Conservation (phyloP, 2,113 vertebrate genomes). For the Trematocara zebra region DNA sequence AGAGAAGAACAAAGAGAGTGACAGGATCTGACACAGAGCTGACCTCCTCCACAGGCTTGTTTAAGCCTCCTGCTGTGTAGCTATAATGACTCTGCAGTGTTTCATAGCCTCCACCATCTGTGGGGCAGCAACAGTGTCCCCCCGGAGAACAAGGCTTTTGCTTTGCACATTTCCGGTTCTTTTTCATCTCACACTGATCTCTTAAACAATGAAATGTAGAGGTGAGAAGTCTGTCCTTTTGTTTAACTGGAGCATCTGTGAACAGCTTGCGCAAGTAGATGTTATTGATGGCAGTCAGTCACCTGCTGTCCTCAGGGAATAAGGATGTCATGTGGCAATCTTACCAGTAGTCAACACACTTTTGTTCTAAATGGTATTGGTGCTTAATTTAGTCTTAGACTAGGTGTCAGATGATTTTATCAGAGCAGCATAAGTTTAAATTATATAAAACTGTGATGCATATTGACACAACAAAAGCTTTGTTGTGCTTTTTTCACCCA, state of each 20-base stretch:
- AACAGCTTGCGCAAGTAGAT: background rate
- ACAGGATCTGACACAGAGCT: background rate
- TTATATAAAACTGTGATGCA: background rate
- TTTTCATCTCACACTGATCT: slow-evolving; percentile 7
- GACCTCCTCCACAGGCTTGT: background rate
- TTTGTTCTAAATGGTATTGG: background rate
- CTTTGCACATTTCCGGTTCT: slow-evolving; percentile 18
- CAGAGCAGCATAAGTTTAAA: background rate
- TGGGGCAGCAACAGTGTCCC: background rate
- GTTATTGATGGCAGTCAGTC: slow-evolving; percentile 17
- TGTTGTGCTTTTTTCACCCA: accelerated
- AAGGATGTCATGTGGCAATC: background rate
- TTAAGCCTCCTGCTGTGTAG: slow-evolving; percentile 26
- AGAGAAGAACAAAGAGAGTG: background rate
- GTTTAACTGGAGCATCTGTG: background rate
- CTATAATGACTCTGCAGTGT: slow-evolving; percentile 9
- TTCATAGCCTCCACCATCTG: slow-evolving; percentile 39
- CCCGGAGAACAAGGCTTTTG: background rate
- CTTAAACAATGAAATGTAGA: background rate
- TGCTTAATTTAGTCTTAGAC: background rate
- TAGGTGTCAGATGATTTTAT: background rate
- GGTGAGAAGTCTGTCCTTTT: slow-evolving; percentile 28
- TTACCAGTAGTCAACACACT: background rate
- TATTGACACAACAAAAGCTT: accelerated
- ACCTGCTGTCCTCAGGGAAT: background rate